Evolutionary conservation across 2,113 vertebrate genomes (phyloP), one percentile per base, ranked within the genome.

Genomic region (Phaethon lepturus): DNA sequence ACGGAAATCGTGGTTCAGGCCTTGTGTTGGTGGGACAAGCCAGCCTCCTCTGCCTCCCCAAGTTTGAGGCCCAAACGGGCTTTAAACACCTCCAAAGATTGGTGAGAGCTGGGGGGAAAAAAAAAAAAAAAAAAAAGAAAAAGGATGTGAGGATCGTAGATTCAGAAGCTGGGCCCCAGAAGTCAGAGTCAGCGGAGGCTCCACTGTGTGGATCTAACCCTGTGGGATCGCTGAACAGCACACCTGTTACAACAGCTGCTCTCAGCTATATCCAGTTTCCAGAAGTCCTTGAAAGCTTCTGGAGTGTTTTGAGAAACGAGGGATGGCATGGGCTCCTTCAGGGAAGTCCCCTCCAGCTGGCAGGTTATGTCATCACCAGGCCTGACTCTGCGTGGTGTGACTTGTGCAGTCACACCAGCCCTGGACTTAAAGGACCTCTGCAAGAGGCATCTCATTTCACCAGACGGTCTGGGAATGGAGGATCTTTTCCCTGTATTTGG

Each of bases 161-260:
- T 72, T 56, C 35, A 35, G 23, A 76, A 68, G 20, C 45, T 75
- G 52, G 17, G 26, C 40, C 35, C 38, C 90, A 64, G 45, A 75
- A 88, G 11, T 22, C 5, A 0, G 59, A 74, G 53, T 26, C 68
- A 38, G 33, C 14, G 24, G 44, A 29, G 7, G 10, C 76, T 90
- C 85, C 58, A 62, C 5, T 88, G 74, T 56, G 49, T 28, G 74
- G 29, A 58, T 90, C 33, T 79, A 75, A 88, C 66, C 49, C 74
- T 16, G 45, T 85, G 66, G 20, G 71, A 73, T 79, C 17, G 1
- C 53, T 49, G 77, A 56, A 40, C 47, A 78, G 7, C 58, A 76
- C 92, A 94, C 95, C 87, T 96, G 96, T 90, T 79, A 72, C 64
- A 86, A 33, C 92, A 97, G 94, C 90, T 96, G 92, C 52, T 92